These are phyloP conservation scores for Capricornis sumatraensis DNA, from an alignment of 2,113 vertebrate genomes.

Conservation along the genomic window DNA sequence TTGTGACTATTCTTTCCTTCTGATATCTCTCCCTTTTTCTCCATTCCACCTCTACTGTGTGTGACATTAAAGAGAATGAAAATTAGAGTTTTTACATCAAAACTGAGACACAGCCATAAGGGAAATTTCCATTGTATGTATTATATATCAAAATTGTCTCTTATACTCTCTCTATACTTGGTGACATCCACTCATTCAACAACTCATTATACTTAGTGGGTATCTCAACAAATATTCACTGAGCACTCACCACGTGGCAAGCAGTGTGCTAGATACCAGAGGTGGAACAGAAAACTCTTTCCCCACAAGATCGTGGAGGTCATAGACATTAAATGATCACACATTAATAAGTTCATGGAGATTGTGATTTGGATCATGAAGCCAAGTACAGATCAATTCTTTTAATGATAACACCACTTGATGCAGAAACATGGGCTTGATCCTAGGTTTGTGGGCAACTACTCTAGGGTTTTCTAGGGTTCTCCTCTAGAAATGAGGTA, in stretches of 20 bases:
- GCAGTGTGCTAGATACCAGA: not conserved
- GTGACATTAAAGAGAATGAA: constrained; percentile 35
- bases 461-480: not conserved
- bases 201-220: not conserved
- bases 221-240: not conserved
- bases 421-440: not conserved
- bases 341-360: not conserved
- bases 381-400: not conserved
- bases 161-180: not conserved
- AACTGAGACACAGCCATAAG: not conserved
- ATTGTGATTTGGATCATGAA: not conserved
- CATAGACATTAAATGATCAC: not conserved
- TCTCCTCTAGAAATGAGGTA: not conserved
- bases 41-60: not conserved
- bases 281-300: not conserved
- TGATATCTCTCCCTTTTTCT: not conserved
- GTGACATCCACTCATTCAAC: not conserved
- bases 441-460: not conserved
- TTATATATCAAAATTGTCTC: not conserved
- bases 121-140: not conserved
- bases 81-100: constrained; percentile 5
- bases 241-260: not conserved
- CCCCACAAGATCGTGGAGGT: not conserved
- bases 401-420: not conserved
- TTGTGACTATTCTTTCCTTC: not conserved